Percentiles rank a stretch among this genome's conserved stretches.
phyloP scores from a whole-genome alignment of 2,797 vertebrate genomes.

The Galaxias olidus region DNA sequence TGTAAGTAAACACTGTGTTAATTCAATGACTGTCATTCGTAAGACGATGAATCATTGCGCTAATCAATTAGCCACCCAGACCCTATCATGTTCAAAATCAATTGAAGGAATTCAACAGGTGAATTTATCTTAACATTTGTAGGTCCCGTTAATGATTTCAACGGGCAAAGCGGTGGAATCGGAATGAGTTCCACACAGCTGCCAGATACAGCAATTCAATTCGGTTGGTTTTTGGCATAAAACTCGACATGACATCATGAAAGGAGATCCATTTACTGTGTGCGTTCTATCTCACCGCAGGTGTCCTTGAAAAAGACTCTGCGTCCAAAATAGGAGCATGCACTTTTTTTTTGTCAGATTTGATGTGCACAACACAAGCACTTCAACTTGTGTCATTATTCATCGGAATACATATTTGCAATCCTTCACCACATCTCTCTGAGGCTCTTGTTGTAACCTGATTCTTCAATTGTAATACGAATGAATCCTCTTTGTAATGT shows the following conservation, averaged over 20 bases:
- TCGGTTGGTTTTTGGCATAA: neutral
- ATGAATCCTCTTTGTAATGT: neutral
- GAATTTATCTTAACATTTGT: too few species aligned
- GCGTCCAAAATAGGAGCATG: neutral
- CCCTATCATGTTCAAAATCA: too few species aligned
- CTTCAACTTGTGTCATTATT: neutral
- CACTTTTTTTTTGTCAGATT: neutral
- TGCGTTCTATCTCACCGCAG: neutral
- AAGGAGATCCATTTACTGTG: conserved; percentile 1
- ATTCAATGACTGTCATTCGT: too few species aligned
- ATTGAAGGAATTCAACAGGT: too few species aligned
- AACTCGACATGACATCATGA: neutral
- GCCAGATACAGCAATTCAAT: neutral
- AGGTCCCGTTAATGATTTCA: too few species aligned
- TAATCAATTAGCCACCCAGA: too few species aligned
- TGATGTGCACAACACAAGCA: neutral
- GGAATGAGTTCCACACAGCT: neutral
- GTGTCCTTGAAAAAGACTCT: neutral
- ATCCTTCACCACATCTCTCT: neutral
- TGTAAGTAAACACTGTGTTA: too few species aligned
- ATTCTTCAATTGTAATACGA: neutral
- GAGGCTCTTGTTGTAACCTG: too few species aligned
- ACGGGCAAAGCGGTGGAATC: neutral
- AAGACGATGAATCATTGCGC: too few species aligned
- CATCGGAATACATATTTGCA: neutral